Conservation (phyloP, 1,140 invertebrate genomes). For the Trinorchestia longiramus region DNA sequence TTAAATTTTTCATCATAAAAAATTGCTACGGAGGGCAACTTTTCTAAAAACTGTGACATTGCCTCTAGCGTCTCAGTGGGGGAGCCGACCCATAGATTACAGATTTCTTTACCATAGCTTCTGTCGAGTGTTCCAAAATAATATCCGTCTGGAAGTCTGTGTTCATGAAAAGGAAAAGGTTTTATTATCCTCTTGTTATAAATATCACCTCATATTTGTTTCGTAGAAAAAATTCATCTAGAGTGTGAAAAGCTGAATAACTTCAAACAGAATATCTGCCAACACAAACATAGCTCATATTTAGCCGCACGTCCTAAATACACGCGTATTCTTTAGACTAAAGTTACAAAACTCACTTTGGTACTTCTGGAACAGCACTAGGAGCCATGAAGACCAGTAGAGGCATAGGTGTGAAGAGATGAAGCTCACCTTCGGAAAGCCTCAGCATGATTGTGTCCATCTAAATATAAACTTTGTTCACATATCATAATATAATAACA, state of each 20-base stretch:
- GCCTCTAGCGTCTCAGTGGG: not conserved
- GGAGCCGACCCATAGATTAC: not conserved
- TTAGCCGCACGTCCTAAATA: not conserved
- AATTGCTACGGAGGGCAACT: not conserved
- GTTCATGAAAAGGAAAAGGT: too few relatives aligned
- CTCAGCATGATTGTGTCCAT: conserved; percentile 1
- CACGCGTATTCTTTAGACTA: too few relatives aligned
- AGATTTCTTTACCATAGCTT: not conserved
- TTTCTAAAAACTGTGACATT: not conserved
- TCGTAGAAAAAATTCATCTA: too few relatives aligned
- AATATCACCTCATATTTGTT: too few relatives aligned
- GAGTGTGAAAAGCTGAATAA: too few relatives aligned
- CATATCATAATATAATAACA: too few relatives aligned
- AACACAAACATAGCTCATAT: not conserved
- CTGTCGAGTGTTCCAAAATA: not conserved
- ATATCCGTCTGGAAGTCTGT: not conserved
- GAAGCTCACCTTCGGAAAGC: not conserved
- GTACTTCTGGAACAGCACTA: not conserved
- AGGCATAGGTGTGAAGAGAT: not conserved
- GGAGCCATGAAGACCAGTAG: not conserved
- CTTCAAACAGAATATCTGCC: not conserved
- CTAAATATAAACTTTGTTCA: not conserved
- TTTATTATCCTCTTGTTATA: too few relatives aligned
- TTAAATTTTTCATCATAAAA: too few relatives aligned
- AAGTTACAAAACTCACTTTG: not conserved